These are phyloP conservation scores for Disparrhopalites patrizii DNA, from an alignment of 2,888 invertebrate genomes.

Conservation along the genomic window DNA sequence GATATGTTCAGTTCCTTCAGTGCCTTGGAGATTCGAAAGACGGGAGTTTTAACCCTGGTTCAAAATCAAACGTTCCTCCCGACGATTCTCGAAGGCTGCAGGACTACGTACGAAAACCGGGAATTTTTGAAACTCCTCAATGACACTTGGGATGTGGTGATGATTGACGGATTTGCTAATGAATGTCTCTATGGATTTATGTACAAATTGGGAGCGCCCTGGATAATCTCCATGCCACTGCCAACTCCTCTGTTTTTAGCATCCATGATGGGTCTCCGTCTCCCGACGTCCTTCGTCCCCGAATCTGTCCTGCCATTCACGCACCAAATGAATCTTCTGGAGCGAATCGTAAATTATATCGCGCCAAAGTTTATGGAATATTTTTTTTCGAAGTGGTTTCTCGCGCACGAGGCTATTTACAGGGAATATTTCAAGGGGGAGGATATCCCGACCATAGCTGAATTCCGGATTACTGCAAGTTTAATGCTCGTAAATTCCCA, in stretches of 20 bases:
- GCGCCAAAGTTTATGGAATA: background rate
- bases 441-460: no score
- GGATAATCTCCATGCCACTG: conserved; percentile 6
- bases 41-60: background rate
- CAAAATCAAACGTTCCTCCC: no score
- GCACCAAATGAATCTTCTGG: background rate
- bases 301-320: background rate
- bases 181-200: conserved; percentile 23
- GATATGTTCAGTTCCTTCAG: background rate
- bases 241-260: background rate
- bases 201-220: conserved; percentile 18
- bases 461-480: no score
- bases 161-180: conserved; percentile 19
- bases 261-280: background rate
- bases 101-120: background rate
- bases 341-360: background rate
- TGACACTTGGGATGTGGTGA: conserved; percentile 50
- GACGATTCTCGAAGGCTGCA: background rate
- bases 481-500: conserved; percentile 47
- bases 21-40: background rate
- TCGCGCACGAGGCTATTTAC: background rate
- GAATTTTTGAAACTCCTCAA: conserved; percentile 56
- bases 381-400: background rate
- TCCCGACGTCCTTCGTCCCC: background rate
- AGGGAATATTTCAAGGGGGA: conserved; percentile 13